Evolutionary conservation across 2,797 vertebrate genomes (phyloP).

Genomic region (Protonibea diacanthus): DNA sequence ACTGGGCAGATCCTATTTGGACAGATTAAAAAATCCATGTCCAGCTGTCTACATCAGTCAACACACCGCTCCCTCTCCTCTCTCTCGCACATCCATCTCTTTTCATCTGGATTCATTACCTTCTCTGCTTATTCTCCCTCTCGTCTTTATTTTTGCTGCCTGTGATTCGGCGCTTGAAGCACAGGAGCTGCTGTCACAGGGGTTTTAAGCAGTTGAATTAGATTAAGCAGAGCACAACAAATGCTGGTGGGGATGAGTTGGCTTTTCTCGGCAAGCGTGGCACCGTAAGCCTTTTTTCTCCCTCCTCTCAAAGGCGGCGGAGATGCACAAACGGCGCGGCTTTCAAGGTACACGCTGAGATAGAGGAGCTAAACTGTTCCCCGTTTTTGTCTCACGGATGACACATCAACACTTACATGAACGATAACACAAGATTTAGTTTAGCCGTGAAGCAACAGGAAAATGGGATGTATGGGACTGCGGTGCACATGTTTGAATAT

Average conservation of each 20-base stretch:
- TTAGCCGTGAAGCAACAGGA: conserved; percentile 50
- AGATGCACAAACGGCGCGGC: conserved; percentile 59
- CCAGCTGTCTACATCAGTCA: conserved; percentile 79
- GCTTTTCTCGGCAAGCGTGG: conserved; percentile 72
- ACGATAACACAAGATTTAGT: conserved; percentile 52
- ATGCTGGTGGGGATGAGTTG: conserved; percentile 78
- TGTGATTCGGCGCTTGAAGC: conserved; percentile 71
- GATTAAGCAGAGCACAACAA: conserved; percentile 79
- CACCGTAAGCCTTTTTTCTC: conserved; percentile 68
- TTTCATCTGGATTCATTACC: conserved; percentile 53
- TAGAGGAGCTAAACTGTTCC: conserved; percentile 54
- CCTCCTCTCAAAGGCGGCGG: conserved; percentile 54
- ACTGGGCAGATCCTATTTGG: conserved; percentile 78
- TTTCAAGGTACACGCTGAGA: conserved; percentile 72
- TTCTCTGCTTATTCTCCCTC: conserved; percentile 42
- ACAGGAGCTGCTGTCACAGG: conserved; percentile 66
- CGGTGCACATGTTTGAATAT: no score
- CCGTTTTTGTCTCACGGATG: conserved; percentile 60
- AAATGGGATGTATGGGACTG: conserved; percentile 37
- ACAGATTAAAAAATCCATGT: conserved; percentile 78
- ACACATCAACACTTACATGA: conserved; percentile 59
- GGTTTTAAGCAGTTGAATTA: conserved; percentile 75
- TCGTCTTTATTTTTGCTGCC: conserved; percentile 62
- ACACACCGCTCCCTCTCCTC: conserved; percentile 25
- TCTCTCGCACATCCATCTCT: conserved; percentile 44